Evolutionary conservation across 2,797 vertebrate genomes (phyloP).

Genomic region (Chloroceryle amazona): DNA sequence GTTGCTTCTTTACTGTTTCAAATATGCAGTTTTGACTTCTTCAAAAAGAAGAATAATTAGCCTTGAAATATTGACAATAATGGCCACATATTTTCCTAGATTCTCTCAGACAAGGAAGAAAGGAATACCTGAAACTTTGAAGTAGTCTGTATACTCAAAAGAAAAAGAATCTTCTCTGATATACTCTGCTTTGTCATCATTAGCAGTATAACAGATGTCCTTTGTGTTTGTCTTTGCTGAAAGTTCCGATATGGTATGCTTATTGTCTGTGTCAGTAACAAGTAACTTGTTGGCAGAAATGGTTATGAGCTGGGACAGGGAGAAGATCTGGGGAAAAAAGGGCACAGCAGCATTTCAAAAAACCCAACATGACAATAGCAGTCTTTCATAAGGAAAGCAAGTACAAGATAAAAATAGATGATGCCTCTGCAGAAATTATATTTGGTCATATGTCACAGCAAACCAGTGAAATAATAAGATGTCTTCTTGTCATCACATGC

Average conservation of each 20-base stretch:
- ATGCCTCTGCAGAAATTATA: neutral
- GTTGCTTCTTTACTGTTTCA: neutral
- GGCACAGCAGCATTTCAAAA: neutral
- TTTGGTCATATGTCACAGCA: neutral
- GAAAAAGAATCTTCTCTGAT: conserved; percentile 62
- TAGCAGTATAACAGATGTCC: conserved; percentile 70
- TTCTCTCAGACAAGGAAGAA: neutral
- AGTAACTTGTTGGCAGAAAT: conserved; percentile 58
- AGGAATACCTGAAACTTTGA: conserved; percentile 73
- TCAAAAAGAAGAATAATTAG: neutral
- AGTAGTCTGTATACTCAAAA: conserved; percentile 37
- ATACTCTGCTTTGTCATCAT: conserved; percentile 65
- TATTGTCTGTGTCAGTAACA: conserved; percentile 75
- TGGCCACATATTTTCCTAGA: neutral
- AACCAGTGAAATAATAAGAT: neutral
- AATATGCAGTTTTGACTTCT: neutral
- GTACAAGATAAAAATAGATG: neutral
- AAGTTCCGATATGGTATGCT: conserved; percentile 61
- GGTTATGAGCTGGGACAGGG: conserved; percentile 69
- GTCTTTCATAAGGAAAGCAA: neutral
- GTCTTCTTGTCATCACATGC: neutral
- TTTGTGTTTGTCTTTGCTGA: conserved; percentile 25
- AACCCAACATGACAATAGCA: neutral
- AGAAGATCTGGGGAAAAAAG: conserved; percentile 63
- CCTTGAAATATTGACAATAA: neutral